A percentile compares a stretch with the other conserved stretches of the same genome.
Evolutionary conservation across 2,888 invertebrate genomes (phyloP).

Genomic region (Conomelus anceps): DNA sequence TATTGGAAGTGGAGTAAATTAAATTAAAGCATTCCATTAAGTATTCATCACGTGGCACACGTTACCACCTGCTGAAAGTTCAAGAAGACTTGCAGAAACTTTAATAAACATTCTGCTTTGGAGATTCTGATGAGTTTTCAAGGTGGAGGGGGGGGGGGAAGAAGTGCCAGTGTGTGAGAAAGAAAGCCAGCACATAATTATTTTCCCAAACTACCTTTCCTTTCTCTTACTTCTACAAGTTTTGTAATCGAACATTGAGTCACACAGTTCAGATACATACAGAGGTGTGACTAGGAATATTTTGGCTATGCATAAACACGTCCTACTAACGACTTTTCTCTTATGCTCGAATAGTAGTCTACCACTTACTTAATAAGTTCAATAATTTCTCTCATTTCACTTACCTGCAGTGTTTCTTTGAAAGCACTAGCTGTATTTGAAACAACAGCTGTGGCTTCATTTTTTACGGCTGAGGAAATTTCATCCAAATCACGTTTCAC

Average conservation of each 20-base stretch:
- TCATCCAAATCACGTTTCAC: constrained; percentile 70
- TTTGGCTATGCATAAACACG: neutral
- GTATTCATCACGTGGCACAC: no score
- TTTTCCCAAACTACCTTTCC: neutral
- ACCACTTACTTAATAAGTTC: constrained; percentile 2
- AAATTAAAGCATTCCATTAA: no score
- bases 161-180: no score
- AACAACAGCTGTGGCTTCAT: constrained; percentile 61
- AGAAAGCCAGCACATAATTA: neutral
- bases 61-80: no score
- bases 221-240: neutral
- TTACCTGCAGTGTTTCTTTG: constrained; percentile 62
- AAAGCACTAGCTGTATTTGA: constrained; percentile 58
- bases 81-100: no score
- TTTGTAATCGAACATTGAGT: neutral
- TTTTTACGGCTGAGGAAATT: constrained; percentile 62
- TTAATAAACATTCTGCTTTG: no score
- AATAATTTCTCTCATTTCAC: constrained; percentile 17
- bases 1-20: no score
- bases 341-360: neutral
- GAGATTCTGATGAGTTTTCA: no score
- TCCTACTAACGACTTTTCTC: neutral
- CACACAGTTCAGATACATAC: neutral
- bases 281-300: neutral
- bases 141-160: no score